Evolutionary conservation across 92 coral and sea anemone species (phyloP).

Genomic region (Scolanthus callimorphus): DNA sequence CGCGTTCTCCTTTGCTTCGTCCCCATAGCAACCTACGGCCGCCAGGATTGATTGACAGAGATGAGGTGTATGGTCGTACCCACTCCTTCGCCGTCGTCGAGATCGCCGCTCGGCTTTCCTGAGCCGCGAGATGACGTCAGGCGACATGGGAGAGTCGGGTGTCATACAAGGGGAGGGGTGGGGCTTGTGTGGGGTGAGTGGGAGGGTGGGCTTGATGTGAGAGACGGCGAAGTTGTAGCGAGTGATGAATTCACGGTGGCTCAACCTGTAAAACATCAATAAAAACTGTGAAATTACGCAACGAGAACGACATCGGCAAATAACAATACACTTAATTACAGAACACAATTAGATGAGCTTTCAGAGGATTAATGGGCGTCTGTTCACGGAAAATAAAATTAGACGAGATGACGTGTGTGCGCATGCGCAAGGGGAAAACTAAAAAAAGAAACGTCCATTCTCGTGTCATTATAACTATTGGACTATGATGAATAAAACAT

Average conservation of each 20-base stretch:
- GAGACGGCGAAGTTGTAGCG: conserved; percentile 67
- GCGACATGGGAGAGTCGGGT: conserved; percentile 28
- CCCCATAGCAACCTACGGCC: conserved; percentile 30
- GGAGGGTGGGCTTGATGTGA: conserved; percentile 15
- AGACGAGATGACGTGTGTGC: too few species aligned
- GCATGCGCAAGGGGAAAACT: too few species aligned
- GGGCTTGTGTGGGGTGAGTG: neutral
- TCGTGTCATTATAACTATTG: too few species aligned
- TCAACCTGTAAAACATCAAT: conserved; percentile 20
- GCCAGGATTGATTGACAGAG: conserved; percentile 66
- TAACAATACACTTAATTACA: too few species aligned
- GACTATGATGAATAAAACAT: too few species aligned
- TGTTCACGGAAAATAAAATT: too few species aligned
- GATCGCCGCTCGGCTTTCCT: conserved; percentile 56
- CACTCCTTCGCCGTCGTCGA: conserved; percentile 55
- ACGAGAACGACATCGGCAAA: too few species aligned
- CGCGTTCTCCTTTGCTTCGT: conserved; percentile 61
- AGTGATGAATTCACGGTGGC: conserved; percentile 70
- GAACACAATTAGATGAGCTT: too few species aligned
- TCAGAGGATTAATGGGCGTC: too few species aligned
- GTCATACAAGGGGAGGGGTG: conserved; percentile 11
- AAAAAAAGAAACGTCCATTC: too few species aligned
- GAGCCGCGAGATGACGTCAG: conserved; percentile 33
- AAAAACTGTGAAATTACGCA: neutral
- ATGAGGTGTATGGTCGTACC: conserved; percentile 66